Conservation (phyloP, 2,113 vertebrate genomes). For the Dasyprocta punctata region DNA sequence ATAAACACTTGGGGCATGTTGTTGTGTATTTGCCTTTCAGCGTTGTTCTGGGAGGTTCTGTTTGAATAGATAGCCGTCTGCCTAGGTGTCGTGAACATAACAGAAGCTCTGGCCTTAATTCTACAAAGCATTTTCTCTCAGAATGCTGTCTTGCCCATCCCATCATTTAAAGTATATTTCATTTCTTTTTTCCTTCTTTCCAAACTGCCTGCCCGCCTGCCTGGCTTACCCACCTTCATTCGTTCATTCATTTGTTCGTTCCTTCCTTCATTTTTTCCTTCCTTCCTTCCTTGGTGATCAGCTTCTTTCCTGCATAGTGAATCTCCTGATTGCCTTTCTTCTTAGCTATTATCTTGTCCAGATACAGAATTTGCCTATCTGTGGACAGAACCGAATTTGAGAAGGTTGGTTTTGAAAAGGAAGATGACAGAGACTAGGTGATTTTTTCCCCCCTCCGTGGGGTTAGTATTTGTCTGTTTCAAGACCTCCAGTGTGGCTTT, state of each 20-base stretch:
- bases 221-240: no score
- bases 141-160: neutral
- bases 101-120: neutral
- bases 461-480: no score
- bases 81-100: neutral
- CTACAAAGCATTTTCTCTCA: neutral
- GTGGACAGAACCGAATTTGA: neutral
- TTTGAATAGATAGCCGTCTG: neutral
- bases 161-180: neutral
- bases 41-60: neutral
- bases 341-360: neutral
- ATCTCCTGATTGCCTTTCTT: neutral
- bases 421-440: neutral
- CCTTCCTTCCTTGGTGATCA: neutral
- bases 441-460: neutral
- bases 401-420: conserved; percentile 13
- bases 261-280: no score
- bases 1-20: neutral
- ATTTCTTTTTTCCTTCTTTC: neutral
- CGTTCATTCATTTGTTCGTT: no score
- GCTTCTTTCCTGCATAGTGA: neutral
- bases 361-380: conserved; percentile 15
- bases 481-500: neutral
- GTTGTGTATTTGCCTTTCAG: neutral
- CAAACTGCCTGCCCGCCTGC: no score